Percentiles rank a stretch among this genome's conserved stretches.
phyloP scores from a whole-genome alignment of 2,797 vertebrate species.

The Cirrhinus molitorella region DNA sequence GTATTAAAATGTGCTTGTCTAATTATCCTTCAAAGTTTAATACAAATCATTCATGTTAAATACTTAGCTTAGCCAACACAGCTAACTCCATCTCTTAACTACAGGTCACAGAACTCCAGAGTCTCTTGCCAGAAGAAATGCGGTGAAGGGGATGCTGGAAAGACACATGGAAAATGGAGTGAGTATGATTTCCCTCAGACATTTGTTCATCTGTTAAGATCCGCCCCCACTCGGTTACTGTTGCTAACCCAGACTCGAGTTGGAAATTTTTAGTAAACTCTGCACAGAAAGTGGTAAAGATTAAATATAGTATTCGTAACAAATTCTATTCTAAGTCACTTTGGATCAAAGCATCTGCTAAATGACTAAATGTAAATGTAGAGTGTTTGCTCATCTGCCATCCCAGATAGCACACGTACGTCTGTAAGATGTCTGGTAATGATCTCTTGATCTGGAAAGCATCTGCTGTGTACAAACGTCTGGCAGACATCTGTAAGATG shows the following conservation, averaged over 20 bases:
- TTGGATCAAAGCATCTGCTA: too few species aligned
- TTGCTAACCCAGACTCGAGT: neutral
- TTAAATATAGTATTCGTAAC: neutral
- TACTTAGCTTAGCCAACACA: neutral
- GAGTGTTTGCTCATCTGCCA: too few species aligned
- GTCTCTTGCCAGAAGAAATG: slow-evolving; percentile 80
- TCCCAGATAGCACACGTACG: too few species aligned
- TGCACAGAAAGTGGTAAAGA: neutral
- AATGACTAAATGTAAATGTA: too few species aligned
- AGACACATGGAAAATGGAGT: slow-evolving; percentile 87
- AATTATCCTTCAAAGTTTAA: neutral
- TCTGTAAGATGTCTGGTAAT: too few species aligned
- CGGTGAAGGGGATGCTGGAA: slow-evolving; percentile 79
- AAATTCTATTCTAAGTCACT: too few species aligned
- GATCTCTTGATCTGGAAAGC: too few species aligned
- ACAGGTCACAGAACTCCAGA: slow-evolving; percentile 81
- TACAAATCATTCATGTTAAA: neutral
- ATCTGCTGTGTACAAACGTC: too few species aligned
- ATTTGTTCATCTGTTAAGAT: neutral
- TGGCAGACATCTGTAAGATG: too few species aligned
- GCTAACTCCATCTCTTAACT: slow-evolving; percentile 17
- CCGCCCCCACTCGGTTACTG: neutral
- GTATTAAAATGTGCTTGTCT: neutral
- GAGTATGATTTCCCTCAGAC: slow-evolving; percentile 22
- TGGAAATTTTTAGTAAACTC: neutral